Conservation (phyloP, 2,113 vertebrate species). For the Megaceryle maxima region DNA sequence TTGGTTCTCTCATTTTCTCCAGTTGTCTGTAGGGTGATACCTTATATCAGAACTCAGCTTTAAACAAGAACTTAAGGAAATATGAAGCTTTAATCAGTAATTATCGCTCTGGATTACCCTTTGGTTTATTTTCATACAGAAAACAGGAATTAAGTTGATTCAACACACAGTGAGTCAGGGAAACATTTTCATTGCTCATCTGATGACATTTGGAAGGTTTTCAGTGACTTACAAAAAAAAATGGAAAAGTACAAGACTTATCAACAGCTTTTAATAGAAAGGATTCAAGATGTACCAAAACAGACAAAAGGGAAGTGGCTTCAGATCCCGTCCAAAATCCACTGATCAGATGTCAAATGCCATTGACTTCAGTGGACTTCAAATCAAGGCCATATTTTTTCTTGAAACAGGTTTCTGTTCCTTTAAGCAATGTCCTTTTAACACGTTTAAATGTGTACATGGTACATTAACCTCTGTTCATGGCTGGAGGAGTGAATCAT, state of each 20-base stretch:
- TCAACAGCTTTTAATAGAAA: not conserved
- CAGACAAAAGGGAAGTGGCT: not conserved
- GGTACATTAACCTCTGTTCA: not conserved
- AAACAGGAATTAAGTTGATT: constrained; percentile 45
- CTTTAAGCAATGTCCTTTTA: not conserved
- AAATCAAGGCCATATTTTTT: not conserved
- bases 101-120: not conserved
- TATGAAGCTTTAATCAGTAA: constrained; percentile 18
- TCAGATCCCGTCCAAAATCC: not conserved
- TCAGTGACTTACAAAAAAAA: not conserved
- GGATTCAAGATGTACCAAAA: not conserved
- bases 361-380: not conserved
- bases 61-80: constrained; percentile 21
- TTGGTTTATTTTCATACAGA: constrained; percentile 38
- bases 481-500: not conserved
- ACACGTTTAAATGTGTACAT: not conserved
- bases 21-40: not conserved
- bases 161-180: constrained; percentile 11
- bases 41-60: not conserved
- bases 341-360: not conserved
- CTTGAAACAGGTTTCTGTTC: not conserved
- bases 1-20: constrained; percentile 3
- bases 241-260: not conserved
- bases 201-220: constrained; percentile 1
- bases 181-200: not conserved